Base-by-base conservation (phyloP, 1,140 invertebrate genomes). In the Atopsyche davidsoni region DNA sequence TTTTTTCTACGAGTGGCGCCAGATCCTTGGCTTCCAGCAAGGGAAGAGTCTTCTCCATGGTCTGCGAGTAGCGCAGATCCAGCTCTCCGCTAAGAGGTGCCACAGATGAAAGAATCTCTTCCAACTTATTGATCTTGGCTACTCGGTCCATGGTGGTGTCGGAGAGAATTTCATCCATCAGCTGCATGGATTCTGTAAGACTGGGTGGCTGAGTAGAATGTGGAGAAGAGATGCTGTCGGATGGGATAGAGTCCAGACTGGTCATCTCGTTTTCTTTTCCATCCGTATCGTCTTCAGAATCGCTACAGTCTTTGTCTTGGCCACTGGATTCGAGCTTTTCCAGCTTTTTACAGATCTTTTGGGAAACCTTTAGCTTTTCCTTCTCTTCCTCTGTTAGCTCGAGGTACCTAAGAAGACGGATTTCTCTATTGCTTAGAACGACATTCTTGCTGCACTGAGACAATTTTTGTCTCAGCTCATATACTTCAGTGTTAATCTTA, bases 371-470 rank as follows among this genome's bases (percentile, higher is more conserved):
- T 1, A 96, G 70, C 66, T 92, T 93, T 61, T 92, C 89, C 60
- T 92, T 90, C 60, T 94, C 90, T 54, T 93, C 90, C 54, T 94
- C 89, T n/a, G 89, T 92, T 14, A 96, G 76, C 61, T 92, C 89
- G 57, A 96, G 77, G 67, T 94, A 91, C 61, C 90, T 83, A 18
- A 96, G 70, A 35, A 96, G 73, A 57, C 91, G 75, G 58, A 95
- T 93, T 70, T 96, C 92, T 42, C 92, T 77, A 68, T 96, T 96
- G 60, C 87, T 92, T 4, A 96, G 69, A 35, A 95, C 91, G 63
- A 96, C 85, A 69, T 85, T 89, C 60, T 87, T 89, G 21, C 79
- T 83, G n/a, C 83, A 79, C 59, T 86, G 81, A 39, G 86, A 79
- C 64, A 95, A 72, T 72, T 92, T 91, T 18, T 77, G 76, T 60